Conservation (phyloP, 2,113 vertebrate species). For the Potamarius usumacintae region DNA sequence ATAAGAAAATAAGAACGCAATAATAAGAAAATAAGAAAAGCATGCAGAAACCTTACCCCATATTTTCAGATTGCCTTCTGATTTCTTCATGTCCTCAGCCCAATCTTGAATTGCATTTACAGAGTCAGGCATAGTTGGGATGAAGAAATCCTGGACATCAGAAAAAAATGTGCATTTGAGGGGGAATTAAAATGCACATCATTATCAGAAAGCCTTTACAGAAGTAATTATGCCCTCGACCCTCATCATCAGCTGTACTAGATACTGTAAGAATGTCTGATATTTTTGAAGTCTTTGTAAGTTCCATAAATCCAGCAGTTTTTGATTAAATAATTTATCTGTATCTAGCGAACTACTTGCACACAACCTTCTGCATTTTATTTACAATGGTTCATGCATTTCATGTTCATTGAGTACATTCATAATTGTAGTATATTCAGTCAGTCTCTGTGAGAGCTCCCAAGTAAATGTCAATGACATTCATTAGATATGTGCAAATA, state of each 20-base stretch:
- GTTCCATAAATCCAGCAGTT: neutral
- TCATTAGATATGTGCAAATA: no score
- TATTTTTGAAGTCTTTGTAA: neutral
- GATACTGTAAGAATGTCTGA: neutral
- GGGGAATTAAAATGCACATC: neutral
- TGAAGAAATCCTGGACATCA: constrained; percentile 32
- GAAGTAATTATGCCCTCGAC: neutral
- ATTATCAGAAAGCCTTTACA: neutral
- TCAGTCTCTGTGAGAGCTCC: no score
- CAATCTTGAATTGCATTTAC: constrained; percentile 1
- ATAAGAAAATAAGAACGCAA: no score
- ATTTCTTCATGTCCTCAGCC: neutral
- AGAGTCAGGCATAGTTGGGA: constrained; percentile 49
- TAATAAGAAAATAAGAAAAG: neutral
- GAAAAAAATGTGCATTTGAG: neutral
- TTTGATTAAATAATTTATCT: neutral
- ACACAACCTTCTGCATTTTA: neutral
- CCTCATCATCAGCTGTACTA: neutral
- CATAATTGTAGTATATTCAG: neutral
- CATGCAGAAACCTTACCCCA: constrained; percentile 34
- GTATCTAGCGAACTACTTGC: neutral
- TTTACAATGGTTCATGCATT: neutral
- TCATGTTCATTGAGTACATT: neutral
- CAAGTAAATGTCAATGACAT: no score
- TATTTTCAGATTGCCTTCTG: neutral